These are phyloP conservation scores for Cantharis flavilabris DNA, from an alignment of 2,888 invertebrate genomes.

Conservation along the genomic window DNA sequence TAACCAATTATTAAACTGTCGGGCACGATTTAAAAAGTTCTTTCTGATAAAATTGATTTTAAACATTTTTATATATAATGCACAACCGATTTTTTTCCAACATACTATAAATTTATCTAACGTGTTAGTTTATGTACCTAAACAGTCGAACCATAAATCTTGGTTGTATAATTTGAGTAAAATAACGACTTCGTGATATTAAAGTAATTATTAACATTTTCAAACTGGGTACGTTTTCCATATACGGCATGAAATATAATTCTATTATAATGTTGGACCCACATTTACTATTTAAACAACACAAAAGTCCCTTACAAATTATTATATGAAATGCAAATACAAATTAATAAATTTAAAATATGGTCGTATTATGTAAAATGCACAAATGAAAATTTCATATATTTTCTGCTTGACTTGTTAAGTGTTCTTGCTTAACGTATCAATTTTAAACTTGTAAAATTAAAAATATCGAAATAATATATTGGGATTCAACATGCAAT, in stretches of 20 bases:
- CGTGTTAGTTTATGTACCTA: neutral
- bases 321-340: neutral
- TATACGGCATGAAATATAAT: neutral
- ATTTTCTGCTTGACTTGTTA: neutral
- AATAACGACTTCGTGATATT: slow-evolving; percentile 3
- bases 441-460: neutral
- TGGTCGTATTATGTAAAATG: neutral
- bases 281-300: neutral
- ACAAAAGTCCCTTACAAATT: neutral
- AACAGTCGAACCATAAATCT: neutral
- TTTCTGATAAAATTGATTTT: neutral
- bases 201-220: slow-evolving; percentile 4
- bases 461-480: neutral
- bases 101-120: neutral
- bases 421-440: neutral
- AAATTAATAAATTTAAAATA: neutral
- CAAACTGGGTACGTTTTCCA: neutral
- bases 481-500: neutral
- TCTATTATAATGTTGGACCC: neutral
- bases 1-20: neutral
- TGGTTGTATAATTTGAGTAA: neutral
- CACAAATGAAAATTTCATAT: neutral
- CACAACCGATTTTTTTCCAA: too few species aligned
- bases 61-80: too few species aligned
- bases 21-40: neutral